Conservation (phyloP, 2,888 invertebrate genomes). For the Ceramica pisi region DNA sequence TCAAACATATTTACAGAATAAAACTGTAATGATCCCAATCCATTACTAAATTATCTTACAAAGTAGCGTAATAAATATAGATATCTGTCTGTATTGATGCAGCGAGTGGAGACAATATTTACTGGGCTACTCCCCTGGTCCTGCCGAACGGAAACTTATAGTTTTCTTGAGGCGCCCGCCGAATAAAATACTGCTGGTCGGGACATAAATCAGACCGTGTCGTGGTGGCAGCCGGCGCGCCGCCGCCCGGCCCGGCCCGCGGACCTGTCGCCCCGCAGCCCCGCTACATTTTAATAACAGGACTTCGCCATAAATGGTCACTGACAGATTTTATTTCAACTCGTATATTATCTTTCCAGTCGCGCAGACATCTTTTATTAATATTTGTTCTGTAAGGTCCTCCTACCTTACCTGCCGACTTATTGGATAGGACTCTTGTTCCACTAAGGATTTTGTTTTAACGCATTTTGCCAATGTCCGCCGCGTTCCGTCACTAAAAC, state of each 20-base stretch:
- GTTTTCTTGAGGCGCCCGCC: conserved; percentile 90
- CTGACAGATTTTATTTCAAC: conserved; percentile 89
- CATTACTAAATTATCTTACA: conserved; percentile 89
- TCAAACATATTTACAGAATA: conserved; percentile 71
- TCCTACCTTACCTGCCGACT: conserved; percentile 35
- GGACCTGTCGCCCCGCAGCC: conserved; percentile 74
- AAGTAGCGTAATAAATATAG: conserved; percentile 88
- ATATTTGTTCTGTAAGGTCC: conserved; percentile 66
- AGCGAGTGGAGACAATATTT: conserved; percentile 89
- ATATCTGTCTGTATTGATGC: conserved; percentile 88
- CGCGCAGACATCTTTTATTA: conserved; percentile 82
- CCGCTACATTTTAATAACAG: conserved; percentile 90
- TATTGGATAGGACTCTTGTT: conserved; percentile 8
- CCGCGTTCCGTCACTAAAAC: no score
- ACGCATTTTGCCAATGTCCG: no score
- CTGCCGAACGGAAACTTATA: conserved; percentile 91
- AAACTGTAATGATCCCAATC: conserved; percentile 83
- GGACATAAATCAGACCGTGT: conserved; percentile 89
- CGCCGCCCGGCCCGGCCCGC: conserved; percentile 70
- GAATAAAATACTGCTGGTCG: conserved; percentile 90
- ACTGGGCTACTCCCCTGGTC: conserved; percentile 89
- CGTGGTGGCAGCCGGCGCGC: conserved; percentile 86
- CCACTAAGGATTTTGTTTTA: no score
- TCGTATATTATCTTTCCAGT: conserved; percentile 85
- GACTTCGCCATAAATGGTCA: conserved; percentile 87